These are phyloP conservation scores for Trichonephila clavipes DNA, from an alignment of 1,140 invertebrate species.

Conservation along the genomic window DNA sequence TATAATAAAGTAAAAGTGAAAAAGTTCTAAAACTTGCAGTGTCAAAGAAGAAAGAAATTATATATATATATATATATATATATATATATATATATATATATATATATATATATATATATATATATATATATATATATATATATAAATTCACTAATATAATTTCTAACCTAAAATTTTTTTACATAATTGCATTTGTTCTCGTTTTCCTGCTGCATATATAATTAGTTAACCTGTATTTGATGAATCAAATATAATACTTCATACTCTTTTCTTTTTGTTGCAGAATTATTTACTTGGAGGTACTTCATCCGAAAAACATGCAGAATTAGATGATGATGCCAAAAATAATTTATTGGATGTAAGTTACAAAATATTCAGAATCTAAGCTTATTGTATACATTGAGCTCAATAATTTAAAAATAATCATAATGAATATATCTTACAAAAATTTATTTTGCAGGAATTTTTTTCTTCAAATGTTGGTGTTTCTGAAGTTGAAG, in stretches of 20 bases:
- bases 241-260: too few species aligned
- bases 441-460: constrained; percentile 80
- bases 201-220: neutral
- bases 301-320: constrained; percentile 83
- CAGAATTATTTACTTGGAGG: constrained; percentile 78
- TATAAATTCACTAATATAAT: too few species aligned
- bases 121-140: too few species aligned
- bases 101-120: too few species aligned
- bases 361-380: constrained; percentile 27
- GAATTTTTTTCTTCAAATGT: constrained; percentile 84
- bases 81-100: too few species aligned
- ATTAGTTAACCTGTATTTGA: neutral
- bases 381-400: neutral
- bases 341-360: constrained; percentile 86
- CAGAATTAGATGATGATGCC: constrained; percentile 84
- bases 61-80: too few species aligned
- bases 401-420: neutral
- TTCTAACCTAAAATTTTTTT: too few species aligned
- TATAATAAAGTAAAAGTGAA: too few species aligned
- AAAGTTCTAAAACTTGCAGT: too few species aligned
- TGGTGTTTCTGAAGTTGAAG: constrained; percentile 92
- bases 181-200: neutral
- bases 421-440: neutral
- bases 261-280: neutral
- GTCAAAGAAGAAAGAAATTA: too few species aligned